Conservation (phyloP, 2,113 vertebrate species). For the Lasiurus borealis region DNA sequence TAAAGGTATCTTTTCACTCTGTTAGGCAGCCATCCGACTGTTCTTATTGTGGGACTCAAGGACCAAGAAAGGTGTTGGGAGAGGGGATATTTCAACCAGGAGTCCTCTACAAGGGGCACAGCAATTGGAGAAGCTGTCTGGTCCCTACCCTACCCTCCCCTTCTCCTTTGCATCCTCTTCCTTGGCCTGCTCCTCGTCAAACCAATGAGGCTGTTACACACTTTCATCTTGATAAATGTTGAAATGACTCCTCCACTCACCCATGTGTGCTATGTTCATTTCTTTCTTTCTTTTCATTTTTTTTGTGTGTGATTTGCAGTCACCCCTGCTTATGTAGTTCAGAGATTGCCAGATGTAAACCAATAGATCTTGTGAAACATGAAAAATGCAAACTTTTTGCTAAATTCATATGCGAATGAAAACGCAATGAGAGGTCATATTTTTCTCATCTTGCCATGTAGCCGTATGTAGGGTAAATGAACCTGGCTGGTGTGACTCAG, state of each 20-base stretch:
- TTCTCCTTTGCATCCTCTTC: neutral
- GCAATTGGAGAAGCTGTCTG: neutral
- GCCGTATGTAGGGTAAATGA: neutral
- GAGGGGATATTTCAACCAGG: neutral
- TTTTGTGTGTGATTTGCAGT: neutral
- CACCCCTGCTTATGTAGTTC: neutral
- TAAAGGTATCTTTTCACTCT: neutral
- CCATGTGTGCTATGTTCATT: neutral
- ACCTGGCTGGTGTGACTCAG: too few relatives aligned
- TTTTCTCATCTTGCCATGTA: neutral
- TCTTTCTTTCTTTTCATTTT: neutral
- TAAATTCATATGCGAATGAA: neutral
- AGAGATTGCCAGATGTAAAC: conserved; percentile 1
- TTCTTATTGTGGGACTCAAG: neutral
- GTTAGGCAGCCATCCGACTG: neutral
- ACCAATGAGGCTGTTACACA: neutral
- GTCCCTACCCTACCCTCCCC: neutral
- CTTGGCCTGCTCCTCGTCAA: neutral
- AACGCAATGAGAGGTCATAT: neutral
- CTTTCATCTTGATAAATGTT: neutral
- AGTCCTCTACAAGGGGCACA: neutral
- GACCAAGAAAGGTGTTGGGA: neutral
- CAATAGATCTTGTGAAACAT: neutral
- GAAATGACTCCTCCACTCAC: neutral
- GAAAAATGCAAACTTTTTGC: neutral